phyloP scores from a whole-genome alignment of 2,113 vertebrate genomes.

The Herpetotheres cachinnans region DNA sequence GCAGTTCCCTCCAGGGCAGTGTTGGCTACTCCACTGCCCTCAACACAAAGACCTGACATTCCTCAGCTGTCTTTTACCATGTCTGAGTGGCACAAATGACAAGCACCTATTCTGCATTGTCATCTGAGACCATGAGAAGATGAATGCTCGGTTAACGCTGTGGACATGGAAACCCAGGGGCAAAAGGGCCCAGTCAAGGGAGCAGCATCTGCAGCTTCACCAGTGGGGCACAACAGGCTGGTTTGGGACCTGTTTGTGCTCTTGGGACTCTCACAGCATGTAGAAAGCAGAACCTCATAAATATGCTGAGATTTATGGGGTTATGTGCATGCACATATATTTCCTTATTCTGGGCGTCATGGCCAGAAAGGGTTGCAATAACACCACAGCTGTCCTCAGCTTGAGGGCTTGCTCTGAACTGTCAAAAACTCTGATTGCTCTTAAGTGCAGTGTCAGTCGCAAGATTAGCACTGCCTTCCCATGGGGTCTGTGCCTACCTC shows the following conservation, averaged over 20 bases:
- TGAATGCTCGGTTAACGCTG: neutral
- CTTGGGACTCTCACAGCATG: neutral
- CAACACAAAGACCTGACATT: neutral
- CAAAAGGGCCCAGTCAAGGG: neutral
- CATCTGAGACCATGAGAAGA: neutral
- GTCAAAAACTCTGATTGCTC: neutral
- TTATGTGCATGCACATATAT: neutral
- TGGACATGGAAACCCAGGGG: neutral
- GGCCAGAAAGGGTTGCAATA: neutral
- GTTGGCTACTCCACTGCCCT: neutral
- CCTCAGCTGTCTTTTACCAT: neutral
- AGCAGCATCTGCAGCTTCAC: neutral
- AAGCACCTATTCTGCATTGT: neutral
- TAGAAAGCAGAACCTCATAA: neutral
- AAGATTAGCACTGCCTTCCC: neutral
- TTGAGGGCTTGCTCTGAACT: neutral
- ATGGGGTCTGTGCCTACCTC: neutral
- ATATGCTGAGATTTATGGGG: neutral
- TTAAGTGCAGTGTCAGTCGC: neutral
- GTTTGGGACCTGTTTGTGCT: neutral
- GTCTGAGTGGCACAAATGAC: slow-evolving; percentile 4
- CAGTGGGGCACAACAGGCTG: neutral
- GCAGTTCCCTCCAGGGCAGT: neutral
- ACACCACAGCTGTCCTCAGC: neutral
- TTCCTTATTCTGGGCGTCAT: neutral